Conservation (phyloP, 1,140 invertebrate genomes). For the Zaprionus davidi region DNA sequence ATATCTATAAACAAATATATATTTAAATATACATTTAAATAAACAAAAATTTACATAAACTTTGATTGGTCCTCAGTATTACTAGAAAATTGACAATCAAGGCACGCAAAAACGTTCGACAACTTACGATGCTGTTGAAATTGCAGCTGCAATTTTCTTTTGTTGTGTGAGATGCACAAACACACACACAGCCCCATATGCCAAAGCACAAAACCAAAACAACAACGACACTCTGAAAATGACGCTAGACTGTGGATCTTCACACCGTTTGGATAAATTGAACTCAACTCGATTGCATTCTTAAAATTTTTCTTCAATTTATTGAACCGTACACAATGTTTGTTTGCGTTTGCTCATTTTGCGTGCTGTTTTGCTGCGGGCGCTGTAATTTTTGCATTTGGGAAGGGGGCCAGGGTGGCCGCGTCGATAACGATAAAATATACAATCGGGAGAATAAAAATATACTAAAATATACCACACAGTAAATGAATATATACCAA, state of each 20-base stretch:
- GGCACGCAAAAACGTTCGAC: conserved; percentile 17
- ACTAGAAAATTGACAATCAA: conserved; percentile 18
- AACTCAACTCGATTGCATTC: conserved; percentile 27
- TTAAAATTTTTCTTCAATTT: conserved; percentile 30
- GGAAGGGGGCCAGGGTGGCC: no score
- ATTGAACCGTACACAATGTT: conserved; percentile 41
- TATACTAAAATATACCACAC: no score
- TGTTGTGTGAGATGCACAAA: background rate
- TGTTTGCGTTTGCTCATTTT: conserved; percentile 53
- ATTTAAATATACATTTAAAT: conserved; percentile 6
- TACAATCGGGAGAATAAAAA: no score
- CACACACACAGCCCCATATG: conserved; percentile 10
- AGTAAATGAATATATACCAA: no score
- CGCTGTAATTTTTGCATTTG: background rate
- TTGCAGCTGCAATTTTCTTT: conserved; percentile 22
- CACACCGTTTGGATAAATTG: conserved; percentile 34
- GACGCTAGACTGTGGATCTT: conserved; percentile 32
- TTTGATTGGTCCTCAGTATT: background rate
- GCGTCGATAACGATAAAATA: no score
- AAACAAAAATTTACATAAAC: background rate
- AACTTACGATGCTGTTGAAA: conserved; percentile 47
- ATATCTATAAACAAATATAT: no score
- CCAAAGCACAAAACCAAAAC: conserved; percentile 13
- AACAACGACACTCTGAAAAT: conserved; percentile 12
- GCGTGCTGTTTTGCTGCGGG: conserved; percentile 36